Base-by-base conservation (phyloP, 2,888 invertebrate species). In the Synergus japonicus region DNA sequence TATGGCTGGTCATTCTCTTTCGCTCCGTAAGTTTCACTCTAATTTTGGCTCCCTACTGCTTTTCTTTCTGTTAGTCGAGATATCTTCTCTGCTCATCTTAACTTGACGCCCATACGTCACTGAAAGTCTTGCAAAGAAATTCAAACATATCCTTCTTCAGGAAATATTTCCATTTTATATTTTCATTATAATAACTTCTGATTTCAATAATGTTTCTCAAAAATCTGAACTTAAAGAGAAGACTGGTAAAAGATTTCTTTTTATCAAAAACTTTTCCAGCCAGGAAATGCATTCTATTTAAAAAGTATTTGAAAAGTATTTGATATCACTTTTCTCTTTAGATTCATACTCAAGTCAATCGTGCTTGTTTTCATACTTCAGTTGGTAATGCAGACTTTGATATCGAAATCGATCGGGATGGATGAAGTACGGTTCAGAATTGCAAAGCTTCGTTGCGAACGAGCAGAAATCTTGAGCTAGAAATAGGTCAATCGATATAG, bases 11-110 rank as follows among this genome's bases (percentile, higher is more conserved):
- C 83, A 79, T 84, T 82, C 78, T 77, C 79, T 81, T 81, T 82
- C 82, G 80, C 79, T 78, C 79, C 77, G 79, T 54, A 82, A 83
- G 83, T 83, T 84, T 83, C 78, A 78, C 81, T 84, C 83, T 79
- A 82, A 84, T 84, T 83, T 83, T 65, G 79, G n/a, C 78, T 79
- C 73, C 77, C 78, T 77, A 73, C 65, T 76, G 65, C 64, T 76
- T 78, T 78, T 58, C 54, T 29, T 65, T 76, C 66, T 49, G 66
- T 64, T 64, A 43, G 65, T 49, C 54, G 43, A 46, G 54, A 60
- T 64, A 80, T 58, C 77, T 65, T 76, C 54, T 77, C 60, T 49
- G 12, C 54, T 54, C 77, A 73, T 77, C 64, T 80, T 63, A 37
- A 18, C 58, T 18, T 58, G 18, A 58, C n/a, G 18, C 12, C 10